Conservation (phyloP, 2,888 invertebrate genomes). For the Elegia similella region DNA sequence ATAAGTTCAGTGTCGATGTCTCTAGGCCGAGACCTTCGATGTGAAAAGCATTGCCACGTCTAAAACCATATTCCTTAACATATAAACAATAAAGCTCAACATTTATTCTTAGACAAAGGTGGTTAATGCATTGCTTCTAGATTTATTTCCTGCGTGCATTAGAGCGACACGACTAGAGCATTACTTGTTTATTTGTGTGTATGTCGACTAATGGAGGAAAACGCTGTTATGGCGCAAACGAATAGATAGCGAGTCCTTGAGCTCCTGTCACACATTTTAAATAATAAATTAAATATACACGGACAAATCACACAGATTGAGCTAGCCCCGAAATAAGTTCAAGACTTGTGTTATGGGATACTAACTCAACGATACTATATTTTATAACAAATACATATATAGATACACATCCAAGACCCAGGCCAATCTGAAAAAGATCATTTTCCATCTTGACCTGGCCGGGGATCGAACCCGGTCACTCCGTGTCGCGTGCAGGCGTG, state of each 20-base stretch:
- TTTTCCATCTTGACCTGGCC: too few relatives aligned
- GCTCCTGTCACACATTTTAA: constrained; percentile 1
- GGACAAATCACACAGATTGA: too few relatives aligned
- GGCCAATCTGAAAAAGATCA: too few relatives aligned
- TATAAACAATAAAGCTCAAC: neutral
- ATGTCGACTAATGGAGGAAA: constrained; percentile 20
- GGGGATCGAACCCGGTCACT: too few relatives aligned
- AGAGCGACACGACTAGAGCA: constrained; percentile 26
- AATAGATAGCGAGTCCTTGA: constrained; percentile 11
- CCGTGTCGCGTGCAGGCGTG: too few relatives aligned
- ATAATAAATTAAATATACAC: too few relatives aligned
- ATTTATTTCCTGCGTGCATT: constrained; percentile 36
- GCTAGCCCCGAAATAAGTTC: too few relatives aligned
- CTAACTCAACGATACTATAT: too few relatives aligned
- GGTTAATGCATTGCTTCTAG: constrained; percentile 28
- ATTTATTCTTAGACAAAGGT: constrained; percentile 22
- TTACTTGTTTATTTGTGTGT: constrained; percentile 24
- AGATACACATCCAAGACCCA: too few relatives aligned
- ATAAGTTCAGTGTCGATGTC: neutral
- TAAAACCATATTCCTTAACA: constrained; percentile 1
- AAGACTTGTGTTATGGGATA: too few relatives aligned
- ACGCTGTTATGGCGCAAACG: constrained; percentile 21
- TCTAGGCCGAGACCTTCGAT: neutral
- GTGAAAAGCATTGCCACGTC: neutral
- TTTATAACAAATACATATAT: too few relatives aligned